Conservation (phyloP, 2,797 vertebrate genomes). For the Rhyacichthys aspro region DNA sequence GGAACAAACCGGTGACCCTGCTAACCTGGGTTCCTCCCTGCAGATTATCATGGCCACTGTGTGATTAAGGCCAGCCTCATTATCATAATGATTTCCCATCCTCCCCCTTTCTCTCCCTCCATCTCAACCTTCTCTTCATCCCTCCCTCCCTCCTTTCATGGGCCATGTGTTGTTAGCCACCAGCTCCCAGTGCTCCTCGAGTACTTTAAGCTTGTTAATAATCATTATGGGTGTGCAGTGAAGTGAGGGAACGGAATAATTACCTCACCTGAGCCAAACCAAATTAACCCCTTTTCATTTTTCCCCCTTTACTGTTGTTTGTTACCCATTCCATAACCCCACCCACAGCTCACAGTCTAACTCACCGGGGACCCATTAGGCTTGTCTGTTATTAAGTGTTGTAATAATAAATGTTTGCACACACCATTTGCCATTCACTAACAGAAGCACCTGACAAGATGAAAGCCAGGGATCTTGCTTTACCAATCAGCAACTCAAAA, state of each 20-base stretch:
- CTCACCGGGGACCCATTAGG: conserved; percentile 83
- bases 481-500: conserved; percentile 10
- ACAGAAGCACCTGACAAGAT: conserved; percentile 58
- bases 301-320: conserved; percentile 72
- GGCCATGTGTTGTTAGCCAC: conserved; percentile 86
- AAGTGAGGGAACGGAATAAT: conserved; percentile 94
- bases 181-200: conserved; percentile 93
- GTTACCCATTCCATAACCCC: conserved; percentile 72
- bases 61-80: conserved; percentile 88
- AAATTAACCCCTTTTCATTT: conserved; percentile 88
- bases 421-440: conserved; percentile 72
- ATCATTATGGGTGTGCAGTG: conserved; percentile 97
- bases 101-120: conserved; percentile 69
- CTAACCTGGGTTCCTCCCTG: conserved; percentile 80
- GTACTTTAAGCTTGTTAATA: conserved; percentile 97
- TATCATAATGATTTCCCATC: conserved; percentile 95
- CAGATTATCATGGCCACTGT: conserved; percentile 88
- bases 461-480: conserved; percentile 35
- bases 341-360: conserved; percentile 61
- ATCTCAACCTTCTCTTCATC: conserved; percentile 59
- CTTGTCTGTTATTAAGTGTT: conserved; percentile 79
- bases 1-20: conserved; percentile 84
- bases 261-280: conserved; percentile 98
- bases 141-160: conserved; percentile 59
- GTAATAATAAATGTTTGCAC: conserved; percentile 75